Evolutionary conservation across 2,113 vertebrate genomes (phyloP), one percentile per base, ranked within the genome.

Genomic region (Etheostoma cragini): DNA sequence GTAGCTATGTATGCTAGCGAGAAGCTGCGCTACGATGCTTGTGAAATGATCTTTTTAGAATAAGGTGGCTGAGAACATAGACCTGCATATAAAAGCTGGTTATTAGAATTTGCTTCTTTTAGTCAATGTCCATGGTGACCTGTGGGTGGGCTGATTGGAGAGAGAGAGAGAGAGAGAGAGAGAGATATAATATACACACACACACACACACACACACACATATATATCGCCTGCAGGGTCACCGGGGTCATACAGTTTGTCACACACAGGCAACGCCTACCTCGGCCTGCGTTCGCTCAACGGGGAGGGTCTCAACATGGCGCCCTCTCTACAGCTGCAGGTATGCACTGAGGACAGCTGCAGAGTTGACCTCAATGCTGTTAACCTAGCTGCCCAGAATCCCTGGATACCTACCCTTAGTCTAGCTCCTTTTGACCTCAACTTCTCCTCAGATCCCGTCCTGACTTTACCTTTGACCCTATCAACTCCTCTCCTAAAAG

Each of bases 231-330:
- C 93, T 79, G 71, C 92, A 93, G 94, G 94, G 90, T 95, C 91
- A 67, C 88, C 91, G 54, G 93, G 91, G 91, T 94, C 94, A 84
- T 92, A 91, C 89, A 91, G 90, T 92, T 90, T 94, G 85, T 94
- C 93, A 88, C 93, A 93, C 82, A 81, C 92, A 94, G 94, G 94
- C 85, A 94, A 95, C 69, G 49, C 90, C 88, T 95, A 92, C 91
- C 92, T 94, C 50, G 78, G 90, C 84, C 90, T 95, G 85, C 93
- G 75, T 68, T 90, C 92, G 22, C 92, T 95, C 89, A 94, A 94
- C 87, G 93, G 94, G 81, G 93, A 94, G 90, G 91, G 87, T 88
- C 88, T 94, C 86, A 87, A 64, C 90, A 88, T 94, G 89, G 78
- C 91, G 87, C 91, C 93, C 84, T 91, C 94, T 92, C 94, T 94